phyloP scores from a whole-genome alignment of 2,113 vertebrate species.

The Osmerus eperlanus region DNA sequence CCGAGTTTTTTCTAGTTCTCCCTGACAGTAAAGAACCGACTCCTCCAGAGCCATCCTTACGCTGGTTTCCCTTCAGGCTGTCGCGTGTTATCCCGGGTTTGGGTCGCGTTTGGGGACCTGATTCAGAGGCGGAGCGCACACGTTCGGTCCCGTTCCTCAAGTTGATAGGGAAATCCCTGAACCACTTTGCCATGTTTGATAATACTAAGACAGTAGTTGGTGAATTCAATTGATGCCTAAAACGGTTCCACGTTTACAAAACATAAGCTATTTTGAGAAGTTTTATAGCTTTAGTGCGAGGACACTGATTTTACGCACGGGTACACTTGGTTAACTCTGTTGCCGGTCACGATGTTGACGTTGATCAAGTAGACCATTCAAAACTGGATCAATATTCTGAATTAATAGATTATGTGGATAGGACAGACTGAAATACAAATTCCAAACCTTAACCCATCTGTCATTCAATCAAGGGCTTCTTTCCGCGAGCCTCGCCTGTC shows the following conservation, averaged over 20 bases:
- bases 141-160: slow-evolving; percentile 85
- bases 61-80: slow-evolving; percentile 67
- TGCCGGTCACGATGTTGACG: background rate
- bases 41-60: slow-evolving; percentile 69
- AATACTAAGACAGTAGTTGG: slow-evolving; percentile 8
- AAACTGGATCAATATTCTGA: background rate
- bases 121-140: slow-evolving; percentile 75
- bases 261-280: too few species aligned
- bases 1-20: slow-evolving; percentile 87
- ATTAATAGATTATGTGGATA: background rate
- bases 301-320: slow-evolving; percentile 54
- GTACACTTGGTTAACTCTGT: slow-evolving; percentile 18
- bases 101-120: slow-evolving; percentile 69
- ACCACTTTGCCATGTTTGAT: slow-evolving; percentile 88
- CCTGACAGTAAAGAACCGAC: slow-evolving; percentile 66
- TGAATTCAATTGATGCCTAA: slow-evolving; percentile 25
- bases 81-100: slow-evolving; percentile 70
- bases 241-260: background rate
- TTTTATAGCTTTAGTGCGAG: slow-evolving; percentile 13
- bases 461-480: background rate
- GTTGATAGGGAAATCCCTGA: slow-evolving; percentile 89
- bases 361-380: background rate
- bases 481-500: slow-evolving; percentile 31
- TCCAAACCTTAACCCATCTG: slow-evolving; percentile 38
- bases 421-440: background rate